A percentile compares a stretch with the other conserved stretches of the same genome.
Evolutionary conservation across 2,797 vertebrate genomes (phyloP).

Genomic region (Columba guinea): DNA sequence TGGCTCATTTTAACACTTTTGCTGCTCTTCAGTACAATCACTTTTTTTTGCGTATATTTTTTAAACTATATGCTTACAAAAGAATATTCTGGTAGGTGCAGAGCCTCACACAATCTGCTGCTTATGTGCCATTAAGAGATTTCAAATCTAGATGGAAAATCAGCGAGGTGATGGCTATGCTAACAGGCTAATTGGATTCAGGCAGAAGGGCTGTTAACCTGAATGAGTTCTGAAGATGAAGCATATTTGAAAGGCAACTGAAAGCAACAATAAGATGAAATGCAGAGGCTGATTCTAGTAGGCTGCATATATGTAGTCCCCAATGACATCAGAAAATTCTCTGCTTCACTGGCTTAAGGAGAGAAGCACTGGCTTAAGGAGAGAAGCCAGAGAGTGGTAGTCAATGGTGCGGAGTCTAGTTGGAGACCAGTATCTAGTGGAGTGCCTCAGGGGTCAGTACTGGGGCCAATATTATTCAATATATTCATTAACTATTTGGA

Average conservation of each 20-base stretch:
- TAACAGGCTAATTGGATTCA: background rate
- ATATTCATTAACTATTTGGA: too few species aligned
- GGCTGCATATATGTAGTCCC: background rate
- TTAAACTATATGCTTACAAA: background rate
- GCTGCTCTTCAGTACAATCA: background rate
- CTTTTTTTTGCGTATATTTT: background rate
- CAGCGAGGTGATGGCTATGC: background rate
- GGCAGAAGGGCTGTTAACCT: background rate
- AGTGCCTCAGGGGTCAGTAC: too few species aligned
- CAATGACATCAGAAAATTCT: background rate
- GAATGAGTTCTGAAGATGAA: background rate
- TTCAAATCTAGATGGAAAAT: background rate
- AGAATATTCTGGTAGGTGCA: background rate
- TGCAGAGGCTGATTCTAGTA: background rate
- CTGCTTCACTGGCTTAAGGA: background rate
- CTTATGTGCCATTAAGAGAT: background rate
- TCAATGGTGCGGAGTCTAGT: too few species aligned
- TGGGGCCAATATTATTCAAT: too few species aligned
- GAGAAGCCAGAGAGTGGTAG: too few species aligned
- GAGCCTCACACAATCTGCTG: background rate
- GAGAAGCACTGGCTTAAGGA: too few species aligned
- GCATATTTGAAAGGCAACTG: background rate
- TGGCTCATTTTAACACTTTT: background rate
- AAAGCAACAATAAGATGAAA: background rate
- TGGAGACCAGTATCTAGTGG: too few species aligned